Evolutionary conservation across 2,797 vertebrate species (phyloP), one percentile per base, ranked within the genome.

Genomic region (Pagetopsis macropterus): DNA sequence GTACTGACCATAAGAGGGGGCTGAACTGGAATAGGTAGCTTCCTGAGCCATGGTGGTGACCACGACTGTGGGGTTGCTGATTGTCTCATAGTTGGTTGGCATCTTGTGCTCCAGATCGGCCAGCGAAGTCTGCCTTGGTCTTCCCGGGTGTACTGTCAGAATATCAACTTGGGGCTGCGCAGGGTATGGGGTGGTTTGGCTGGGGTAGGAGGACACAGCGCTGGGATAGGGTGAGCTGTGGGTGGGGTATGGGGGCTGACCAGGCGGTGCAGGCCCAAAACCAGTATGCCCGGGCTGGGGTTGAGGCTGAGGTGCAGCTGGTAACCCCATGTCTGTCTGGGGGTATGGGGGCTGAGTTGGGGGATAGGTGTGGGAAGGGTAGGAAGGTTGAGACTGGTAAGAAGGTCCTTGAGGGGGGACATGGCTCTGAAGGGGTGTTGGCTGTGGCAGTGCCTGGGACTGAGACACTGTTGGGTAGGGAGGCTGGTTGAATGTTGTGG

Each of bases 71-170:
- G 96, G 95, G 23, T 95, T 94, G 74, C 95, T 85, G 0, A 99
- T 96, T 23, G 97, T 95, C 87, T 99, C 98, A 3, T 99, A 99
- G 92, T 98, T 99, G 74, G 97, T 98, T 71, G 96, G 95, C 78
- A 97, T 95, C 85, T 98, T 99, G 88, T 99, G 97, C 88, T 99
- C 98, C 76, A 99, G 90, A 86, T 99, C 98, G 0, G 97, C 96
- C 64, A 99, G 87, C 0, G 96, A 96, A 5, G 98, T 99, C 90
- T 99, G 98, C 56, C 96, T 94, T 0, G 96, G 96, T 86, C 98
- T 97, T 88, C 97, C 92, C 1, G 87, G 97, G 74, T 96, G 95
- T 13, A 94, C 92, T 1, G 94, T 83, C 11, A 94, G 91, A 57
- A 95, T 93, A 23, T 98, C 97, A 4, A 87, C 90, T 0, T 95